Percentiles rank a stretch among this genome's conserved stretches.
Evolutionary conservation across 2,797 vertebrate species (phyloP).

Genomic region (Schizopygopsis pylzovi): DNA sequence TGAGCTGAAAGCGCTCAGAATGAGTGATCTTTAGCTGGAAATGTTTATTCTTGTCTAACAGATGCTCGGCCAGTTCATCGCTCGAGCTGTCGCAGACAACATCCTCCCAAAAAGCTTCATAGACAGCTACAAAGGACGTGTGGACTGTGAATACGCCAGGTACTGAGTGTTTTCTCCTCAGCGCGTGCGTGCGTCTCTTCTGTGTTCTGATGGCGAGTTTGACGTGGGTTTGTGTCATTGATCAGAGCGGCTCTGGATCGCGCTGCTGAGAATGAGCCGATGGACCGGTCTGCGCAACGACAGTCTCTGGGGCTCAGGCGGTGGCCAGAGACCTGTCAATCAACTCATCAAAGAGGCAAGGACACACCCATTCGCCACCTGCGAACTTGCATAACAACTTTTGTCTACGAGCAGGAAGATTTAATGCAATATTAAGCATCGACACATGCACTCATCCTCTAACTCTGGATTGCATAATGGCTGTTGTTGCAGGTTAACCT

Average conservation of each 20-base stretch:
- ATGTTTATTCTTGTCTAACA: slow-evolving; percentile 68
- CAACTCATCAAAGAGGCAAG: slow-evolving; percentile 95
- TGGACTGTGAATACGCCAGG: slow-evolving; percentile 93
- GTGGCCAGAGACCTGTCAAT: slow-evolving; percentile 92
- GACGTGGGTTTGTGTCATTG: background rate
- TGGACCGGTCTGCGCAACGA: slow-evolving; percentile 89
- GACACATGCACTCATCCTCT: background rate
- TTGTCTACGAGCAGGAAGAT: background rate
- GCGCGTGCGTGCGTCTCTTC: no score
- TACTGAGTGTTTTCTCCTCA: slow-evolving; percentile 62
- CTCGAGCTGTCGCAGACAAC: slow-evolving; percentile 92
- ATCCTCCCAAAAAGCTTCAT: slow-evolving; percentile 91
- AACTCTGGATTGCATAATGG: background rate
- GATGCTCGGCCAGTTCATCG: slow-evolving; percentile 97
- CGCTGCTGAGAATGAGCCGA: slow-evolving; percentile 92
- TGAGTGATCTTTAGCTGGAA: background rate
- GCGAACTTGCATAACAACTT: no score
- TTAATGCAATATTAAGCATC: background rate
- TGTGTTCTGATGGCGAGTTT: background rate
- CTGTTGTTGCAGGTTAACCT: slow-evolving; percentile 79
- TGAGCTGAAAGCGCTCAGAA: background rate
- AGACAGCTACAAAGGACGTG: slow-evolving; percentile 95
- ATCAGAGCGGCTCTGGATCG: slow-evolving; percentile 92
- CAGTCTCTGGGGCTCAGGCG: slow-evolving; percentile 92
- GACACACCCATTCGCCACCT: background rate